A percentile compares a stretch with the other conserved stretches of the same genome.
Evolutionary conservation across 2,113 vertebrate species (phyloP).

Genomic region (Pteropus alecto): DNA sequence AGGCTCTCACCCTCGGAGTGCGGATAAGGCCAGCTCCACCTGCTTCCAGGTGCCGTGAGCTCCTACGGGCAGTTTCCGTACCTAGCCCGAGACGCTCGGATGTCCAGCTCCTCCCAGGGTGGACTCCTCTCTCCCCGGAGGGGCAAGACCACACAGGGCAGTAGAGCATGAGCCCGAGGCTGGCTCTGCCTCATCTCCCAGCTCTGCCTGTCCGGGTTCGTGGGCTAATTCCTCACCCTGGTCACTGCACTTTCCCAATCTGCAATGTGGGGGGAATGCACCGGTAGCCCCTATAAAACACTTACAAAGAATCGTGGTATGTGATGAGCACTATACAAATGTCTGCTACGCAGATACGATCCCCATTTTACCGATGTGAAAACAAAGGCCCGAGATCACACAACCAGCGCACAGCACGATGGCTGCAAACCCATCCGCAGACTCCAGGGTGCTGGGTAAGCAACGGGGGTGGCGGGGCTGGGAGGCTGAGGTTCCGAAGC

Average conservation of each 20-base stretch:
- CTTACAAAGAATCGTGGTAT: rapidly evolving
- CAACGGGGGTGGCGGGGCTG: rapidly evolving
- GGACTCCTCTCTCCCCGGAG: rapidly evolving
- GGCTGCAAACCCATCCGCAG: background rate
- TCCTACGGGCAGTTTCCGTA: background rate
- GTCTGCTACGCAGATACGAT: background rate
- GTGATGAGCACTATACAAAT: rapidly evolving
- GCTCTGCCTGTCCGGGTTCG: background rate
- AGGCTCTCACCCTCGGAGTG: background rate
- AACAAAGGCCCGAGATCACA: background rate
- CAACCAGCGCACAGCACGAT: rapidly evolving
- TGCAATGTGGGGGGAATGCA: rapidly evolving
- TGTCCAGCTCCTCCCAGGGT: rapidly evolving
- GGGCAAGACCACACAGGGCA: rapidly evolving
- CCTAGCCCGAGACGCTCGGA: background rate
- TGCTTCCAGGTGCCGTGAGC: background rate
- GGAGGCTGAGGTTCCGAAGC: background rate
- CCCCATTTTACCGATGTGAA: background rate
- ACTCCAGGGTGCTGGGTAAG: background rate
- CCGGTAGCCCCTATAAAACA: background rate
- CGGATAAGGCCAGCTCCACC: background rate
- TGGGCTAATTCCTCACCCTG: background rate
- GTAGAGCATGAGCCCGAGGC: background rate
- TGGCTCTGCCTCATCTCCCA: background rate
- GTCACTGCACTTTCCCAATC: no score